Base-by-base conservation (phyloP, 2,888 invertebrate genomes). In the Gibbula magus region DNA sequence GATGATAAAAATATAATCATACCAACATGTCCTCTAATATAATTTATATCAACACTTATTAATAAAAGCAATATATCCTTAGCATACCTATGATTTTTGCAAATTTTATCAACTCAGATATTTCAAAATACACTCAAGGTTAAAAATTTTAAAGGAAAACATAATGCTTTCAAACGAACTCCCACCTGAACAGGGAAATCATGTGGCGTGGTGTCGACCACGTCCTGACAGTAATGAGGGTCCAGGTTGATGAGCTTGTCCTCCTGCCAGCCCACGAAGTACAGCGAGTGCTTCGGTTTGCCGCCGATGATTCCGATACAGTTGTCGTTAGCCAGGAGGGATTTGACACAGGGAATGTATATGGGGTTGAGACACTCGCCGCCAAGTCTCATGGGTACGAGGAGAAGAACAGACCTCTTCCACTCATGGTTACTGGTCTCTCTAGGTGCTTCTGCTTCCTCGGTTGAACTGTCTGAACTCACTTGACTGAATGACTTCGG, bases 271-370 rank as follows among this genome's bases (percentile, higher is more conserved):
- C 98, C 98, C 83, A 98, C 95, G 94, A 98, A 98, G 93, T 97
- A 98, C 52, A 98, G 94, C 20, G 98, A 97, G 94, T 98, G 98
- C 91, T 96, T 96, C 0, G 98, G 98, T 88, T 96, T 94, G 18
- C 98, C 98, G 8, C 98, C 98, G 90, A 98, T 97, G 76, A 98
- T 96, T 29, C 98, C 98, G 88, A 98, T 95, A 89, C 97, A 98
- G 88, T 95, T 95, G 87, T 96, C 96, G 83, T 96, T 94, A 84
- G 96, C 96, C 54, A 98, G 94, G 73, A 98, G 93, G 51, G 95
- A 95, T 82, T 96, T 96, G 39, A 98, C 94, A 91, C 97, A 97
- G 18, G 96, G 95, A 16, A 96, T 95, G 93, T 98, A 98, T 77
- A 96, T 95, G 4, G 96, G 95, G 93, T 98, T 98, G 83, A 97